Base-by-base conservation (phyloP, 1,140 invertebrate species). In the Octopus sinensis region DNA sequence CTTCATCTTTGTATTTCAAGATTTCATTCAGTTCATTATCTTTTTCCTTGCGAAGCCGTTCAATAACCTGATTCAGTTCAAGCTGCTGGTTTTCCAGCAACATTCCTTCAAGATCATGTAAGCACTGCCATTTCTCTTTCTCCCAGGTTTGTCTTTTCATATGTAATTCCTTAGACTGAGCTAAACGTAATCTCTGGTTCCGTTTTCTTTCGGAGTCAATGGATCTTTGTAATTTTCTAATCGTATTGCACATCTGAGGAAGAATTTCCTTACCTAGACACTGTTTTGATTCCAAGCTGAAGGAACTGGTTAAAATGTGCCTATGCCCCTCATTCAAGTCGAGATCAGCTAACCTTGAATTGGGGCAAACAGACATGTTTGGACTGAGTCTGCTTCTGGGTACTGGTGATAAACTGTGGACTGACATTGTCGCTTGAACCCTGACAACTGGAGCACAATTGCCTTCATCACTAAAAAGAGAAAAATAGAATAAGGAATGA, bases 1-100 rank as follows among this genome's bases (percentile, higher is more conserved):
- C 79, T 54, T 79, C 79, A 30, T 79, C 79, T 62, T 79, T 79
- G 62, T 79, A 79, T 56, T 68, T 56, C 13, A 79, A 62, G 4
- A 79, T 54, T 54, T 79, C 43, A 9, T 54, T 51, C n/a, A 79
- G 54, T 51, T 68, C 79, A 7, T 62, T 51, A 54, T 79, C 79
- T 54, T 23, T 79, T 51, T 79, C 79, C 12, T 62, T 56, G 13
- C 54, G 4, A 17, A 68, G 17, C 17, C 30, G 5, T 30, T 79
- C 79, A 9, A 30, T 23, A 17, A 79, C 54, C 54, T n/a, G 30
- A 10, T 56, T 54, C 53, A 79, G 6, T 43, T 79, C 62, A 23
- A n/a, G 17, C 6, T 68, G 30, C 9, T 9, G 6, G 17, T 62
- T 30, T 10, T 56, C 79, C 54, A n/a, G 53, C 51, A 79, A 9